Conservation (phyloP, 2,888 invertebrate genomes). For the Latrodectus elegans region DNA sequence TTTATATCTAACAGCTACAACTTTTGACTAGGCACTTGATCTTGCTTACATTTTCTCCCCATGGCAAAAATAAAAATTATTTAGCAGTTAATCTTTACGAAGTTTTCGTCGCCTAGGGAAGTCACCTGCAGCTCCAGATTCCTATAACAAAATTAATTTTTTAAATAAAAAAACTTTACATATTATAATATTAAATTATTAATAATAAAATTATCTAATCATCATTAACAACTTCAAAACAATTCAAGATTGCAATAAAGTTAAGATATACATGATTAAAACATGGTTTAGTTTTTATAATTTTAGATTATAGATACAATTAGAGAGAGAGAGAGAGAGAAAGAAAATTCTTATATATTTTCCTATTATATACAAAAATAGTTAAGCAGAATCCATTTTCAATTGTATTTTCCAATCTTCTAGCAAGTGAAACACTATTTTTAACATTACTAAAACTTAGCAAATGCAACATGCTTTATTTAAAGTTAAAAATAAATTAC, state of each 20-base stretch:
- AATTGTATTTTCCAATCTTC: too few relatives aligned
- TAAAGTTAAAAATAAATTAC: too few relatives aligned
- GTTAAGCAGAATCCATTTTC: too few relatives aligned
- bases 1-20: slow-evolving; percentile 58
- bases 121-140: slow-evolving; percentile 36
- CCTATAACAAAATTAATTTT: slow-evolving; percentile 13
- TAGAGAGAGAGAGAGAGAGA: too few relatives aligned
- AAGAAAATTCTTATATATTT: too few relatives aligned
- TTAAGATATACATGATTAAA: not conserved
- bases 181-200: not conserved
- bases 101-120: slow-evolving; percentile 52
- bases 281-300: too few relatives aligned
- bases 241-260: not conserved
- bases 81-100: slow-evolving; percentile 43
- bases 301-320: too few relatives aligned
- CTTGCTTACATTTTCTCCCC: slow-evolving; percentile 28
- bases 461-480: too few relatives aligned
- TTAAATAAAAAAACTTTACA: not conserved
- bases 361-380: too few relatives aligned
- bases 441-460: too few relatives aligned
- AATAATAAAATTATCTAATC: not conserved
- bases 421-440: too few relatives aligned
- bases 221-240: not conserved
- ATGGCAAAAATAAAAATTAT: slow-evolving; percentile 27
- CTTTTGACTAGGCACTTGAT: slow-evolving; percentile 67